Evolutionary conservation across 2,888 invertebrate genomes (phyloP).

Genomic region (Luperina nickerlii): DNA sequence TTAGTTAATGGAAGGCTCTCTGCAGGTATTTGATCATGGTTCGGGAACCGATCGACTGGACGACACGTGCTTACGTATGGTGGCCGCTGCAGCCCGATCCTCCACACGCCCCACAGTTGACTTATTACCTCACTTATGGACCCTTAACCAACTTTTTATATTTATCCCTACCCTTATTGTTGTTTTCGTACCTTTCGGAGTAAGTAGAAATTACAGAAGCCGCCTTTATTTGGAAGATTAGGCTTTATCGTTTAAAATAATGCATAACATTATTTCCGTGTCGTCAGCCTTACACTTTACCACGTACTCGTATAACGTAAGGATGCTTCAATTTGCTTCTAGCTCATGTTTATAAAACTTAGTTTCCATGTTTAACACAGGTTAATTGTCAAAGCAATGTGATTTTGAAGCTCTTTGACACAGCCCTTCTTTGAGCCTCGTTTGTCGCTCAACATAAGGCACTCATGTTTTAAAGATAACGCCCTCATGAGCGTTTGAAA

Average conservation of each 20-base stretch:
- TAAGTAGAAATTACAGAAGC: not conserved
- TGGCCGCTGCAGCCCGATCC: slow-evolving; percentile 14
- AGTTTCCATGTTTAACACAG: slow-evolving; percentile 6
- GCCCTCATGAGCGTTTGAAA: slow-evolving; percentile 37
- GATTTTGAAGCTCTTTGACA: slow-evolving; percentile 36
- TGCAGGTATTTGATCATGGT: slow-evolving; percentile 42
- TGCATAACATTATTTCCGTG: no score
- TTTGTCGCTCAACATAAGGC: slow-evolving; percentile 29
- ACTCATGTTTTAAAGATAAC: slow-evolving; percentile 39
- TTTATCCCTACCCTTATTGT: not conserved
- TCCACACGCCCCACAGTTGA: slow-evolving; percentile 15
- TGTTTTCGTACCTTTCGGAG: not conserved
- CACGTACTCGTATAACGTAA: not conserved
- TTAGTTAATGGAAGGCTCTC: slow-evolving; percentile 21
- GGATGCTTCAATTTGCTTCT: not conserved
- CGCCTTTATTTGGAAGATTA: not conserved
- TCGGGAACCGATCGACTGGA: slow-evolving; percentile 26
- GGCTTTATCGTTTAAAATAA: not conserved
- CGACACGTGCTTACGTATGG: slow-evolving; percentile 24
- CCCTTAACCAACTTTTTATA: slow-evolving; percentile 16
- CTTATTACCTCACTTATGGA: slow-evolving; percentile 40
- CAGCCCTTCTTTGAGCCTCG: slow-evolving; percentile 31
- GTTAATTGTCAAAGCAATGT: slow-evolving; percentile 28
- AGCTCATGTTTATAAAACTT: slow-evolving; percentile 14
- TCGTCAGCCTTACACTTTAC: not conserved